These are phyloP conservation scores for Zhuqinia jingwanae DNA, from an alignment of 2,888 invertebrate genomes.

Conservation along the genomic window DNA sequence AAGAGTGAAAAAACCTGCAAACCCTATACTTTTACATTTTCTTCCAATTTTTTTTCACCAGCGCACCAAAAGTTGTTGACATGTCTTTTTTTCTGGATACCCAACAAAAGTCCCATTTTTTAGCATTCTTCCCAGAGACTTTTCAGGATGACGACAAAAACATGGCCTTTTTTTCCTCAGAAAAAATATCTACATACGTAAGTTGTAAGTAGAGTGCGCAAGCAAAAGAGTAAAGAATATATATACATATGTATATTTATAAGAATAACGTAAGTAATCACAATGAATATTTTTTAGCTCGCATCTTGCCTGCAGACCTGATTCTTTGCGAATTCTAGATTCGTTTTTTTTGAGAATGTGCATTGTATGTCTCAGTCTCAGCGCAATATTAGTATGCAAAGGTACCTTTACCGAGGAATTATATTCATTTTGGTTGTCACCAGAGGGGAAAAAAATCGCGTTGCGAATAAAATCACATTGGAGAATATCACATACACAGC, in stretches of 20 bases:
- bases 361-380: not conserved
- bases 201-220: not conserved
- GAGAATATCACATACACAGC: constrained; percentile 17
- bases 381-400: not conserved
- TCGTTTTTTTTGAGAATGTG: no score
- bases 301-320: not conserved
- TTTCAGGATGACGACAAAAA: constrained; percentile 21
- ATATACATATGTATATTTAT: no score
- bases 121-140: constrained; percentile 27
- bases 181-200: not conserved
- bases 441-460: constrained; percentile 1
- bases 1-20: not conserved
- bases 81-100: constrained; percentile 46
- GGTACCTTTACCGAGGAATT: not conserved
- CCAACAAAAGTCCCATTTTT: constrained; percentile 34
- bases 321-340: not conserved
- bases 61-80: constrained; percentile 55
- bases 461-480: not conserved
- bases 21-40: not conserved
- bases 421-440: not conserved
- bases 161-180: not conserved
- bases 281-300: constrained; percentile 19
- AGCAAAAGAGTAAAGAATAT: no score
- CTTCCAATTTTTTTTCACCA: constrained; percentile 11
- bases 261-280: constrained; percentile 36